phyloP scores from a whole-genome alignment of 2,797 vertebrate genomes.

The Prionace glauca region DNA sequence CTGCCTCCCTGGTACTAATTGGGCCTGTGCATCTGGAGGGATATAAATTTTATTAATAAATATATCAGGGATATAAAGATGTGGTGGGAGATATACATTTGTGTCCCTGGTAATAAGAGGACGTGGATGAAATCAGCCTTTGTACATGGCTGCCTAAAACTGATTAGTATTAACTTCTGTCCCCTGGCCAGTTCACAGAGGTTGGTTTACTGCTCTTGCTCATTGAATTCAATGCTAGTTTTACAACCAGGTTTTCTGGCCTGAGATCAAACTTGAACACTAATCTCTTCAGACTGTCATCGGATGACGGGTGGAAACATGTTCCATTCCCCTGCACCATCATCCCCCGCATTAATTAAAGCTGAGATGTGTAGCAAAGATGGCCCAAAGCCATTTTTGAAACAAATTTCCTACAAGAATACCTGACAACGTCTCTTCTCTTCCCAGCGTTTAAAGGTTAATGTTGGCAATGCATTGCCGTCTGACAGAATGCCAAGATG shows the following conservation, averaged over 20 bases:
- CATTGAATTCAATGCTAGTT: not conserved
- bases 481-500: slow-evolving; percentile 26
- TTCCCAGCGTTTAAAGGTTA: not conserved
- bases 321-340: not conserved
- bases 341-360: slow-evolving; percentile 24
- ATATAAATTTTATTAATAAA: too few relatives aligned
- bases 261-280: slow-evolving; percentile 8
- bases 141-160: not conserved
- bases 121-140: not conserved
- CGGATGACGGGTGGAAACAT: not conserved
- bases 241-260: not conserved
- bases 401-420: not conserved
- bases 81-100: not conserved
- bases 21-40: not conserved
- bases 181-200: not conserved
- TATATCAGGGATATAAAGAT: not conserved
- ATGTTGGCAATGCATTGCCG: not conserved
- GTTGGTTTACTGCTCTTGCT: not conserved
- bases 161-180: not conserved
- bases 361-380: not conserved
- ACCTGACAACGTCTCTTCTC: not conserved
- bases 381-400: not conserved
- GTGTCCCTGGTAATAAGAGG: not conserved
- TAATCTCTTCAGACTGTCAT: not conserved
- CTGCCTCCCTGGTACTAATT: not conserved